Conservation (phyloP, 1,140 invertebrate genomes). For the Drosophila varians region DNA sequence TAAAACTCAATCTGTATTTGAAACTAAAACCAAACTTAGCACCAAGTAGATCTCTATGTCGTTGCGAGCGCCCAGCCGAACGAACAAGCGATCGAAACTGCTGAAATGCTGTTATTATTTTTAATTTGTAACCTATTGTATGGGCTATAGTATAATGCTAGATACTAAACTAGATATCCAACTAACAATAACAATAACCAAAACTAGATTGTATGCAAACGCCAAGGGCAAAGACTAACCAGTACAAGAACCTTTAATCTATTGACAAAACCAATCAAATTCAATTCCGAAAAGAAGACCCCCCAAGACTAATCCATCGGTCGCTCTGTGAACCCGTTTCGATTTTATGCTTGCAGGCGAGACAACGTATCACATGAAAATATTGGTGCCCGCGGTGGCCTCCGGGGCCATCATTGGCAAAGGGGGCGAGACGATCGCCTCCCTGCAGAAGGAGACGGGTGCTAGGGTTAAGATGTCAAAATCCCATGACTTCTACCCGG, state of each 20-base stretch:
- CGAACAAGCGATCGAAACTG: conserved; percentile 32
- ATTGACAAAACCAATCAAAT: neutral
- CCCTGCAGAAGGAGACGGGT: conserved; percentile 97
- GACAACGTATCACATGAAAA: conserved; percentile 95
- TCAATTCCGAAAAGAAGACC: conserved; percentile 12
- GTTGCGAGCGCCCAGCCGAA: conserved; percentile 33
- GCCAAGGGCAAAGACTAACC: conserved; percentile 39
- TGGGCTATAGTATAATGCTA: conserved; percentile 22
- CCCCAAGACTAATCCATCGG: conserved; percentile 41
- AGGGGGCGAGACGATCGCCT: conserved; percentile 98
- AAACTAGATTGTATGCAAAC: conserved; percentile 33
- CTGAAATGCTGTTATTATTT: conserved; percentile 78
- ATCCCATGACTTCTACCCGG: conserved; percentile 98
- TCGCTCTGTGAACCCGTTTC: conserved; percentile 44
- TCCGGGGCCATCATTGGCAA: conserved; percentile 99
- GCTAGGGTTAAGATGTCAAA: conserved; percentile 99
- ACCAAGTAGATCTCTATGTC: conserved; percentile 17
- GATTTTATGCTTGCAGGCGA: conserved; percentile 85
- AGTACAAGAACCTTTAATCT: conserved; percentile 18
- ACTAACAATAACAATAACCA: conserved; percentile 1
- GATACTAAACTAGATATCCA: conserved; percentile 8
- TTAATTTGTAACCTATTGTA: conserved; percentile 67
- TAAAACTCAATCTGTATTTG: conserved; percentile 17
- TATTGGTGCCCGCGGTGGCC: conserved; percentile 96
- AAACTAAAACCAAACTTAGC: conserved; percentile 17